Evolutionary conservation across 2,888 invertebrate genomes (phyloP), one percentile per base, ranked within the genome.

Genomic region (Coleophora deauratella): DNA sequence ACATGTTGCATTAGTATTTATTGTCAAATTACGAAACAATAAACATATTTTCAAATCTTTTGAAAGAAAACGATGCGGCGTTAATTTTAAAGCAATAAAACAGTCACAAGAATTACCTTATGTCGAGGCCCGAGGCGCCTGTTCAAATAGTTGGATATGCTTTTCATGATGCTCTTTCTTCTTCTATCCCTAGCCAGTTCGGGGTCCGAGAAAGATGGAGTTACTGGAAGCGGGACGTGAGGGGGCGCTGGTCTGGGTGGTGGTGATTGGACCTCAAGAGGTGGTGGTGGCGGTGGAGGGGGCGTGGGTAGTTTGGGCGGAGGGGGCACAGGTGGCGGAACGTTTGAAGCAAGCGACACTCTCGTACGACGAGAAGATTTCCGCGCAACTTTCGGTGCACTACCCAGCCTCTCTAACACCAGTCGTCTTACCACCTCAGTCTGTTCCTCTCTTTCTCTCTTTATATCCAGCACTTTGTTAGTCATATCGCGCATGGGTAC

Each of bases 401-500:
- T 67, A 0, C 82, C 82, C 56, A 94, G 80, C 70, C 93, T 91
- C 61, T 92, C 93, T 88, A 95, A 89, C 39, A 96, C 92, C 74
- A 96, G 84, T 66, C 95, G 91, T 57, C 95, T 90, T 36, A 96
- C 93, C 21, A 95, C 86, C 65, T 91, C 93, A 50, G 94, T 95
- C 72, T 95, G 94, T 62, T 93, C 92, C 32, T 91, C 92, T 41
- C 94, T 87, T 65, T 94, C 94, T 61, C 92, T 89, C 49, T 91
- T 91, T 30, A 95, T 88, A 75, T 93, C 92, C 65, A 94, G 92
- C 41, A 93, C 86, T 64, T 91, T 92, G 43, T 89, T 86, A 1
- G 88, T 88, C 2, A 91, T 87, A 33, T 72, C 72, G 0, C 60
- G 56, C 10, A 50, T 42, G 38, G 89, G 82, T 42, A 84, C 71